Evolutionary conservation across 2,113 vertebrate genomes (phyloP).

Genomic region (Odontesthes bonariensis): DNA sequence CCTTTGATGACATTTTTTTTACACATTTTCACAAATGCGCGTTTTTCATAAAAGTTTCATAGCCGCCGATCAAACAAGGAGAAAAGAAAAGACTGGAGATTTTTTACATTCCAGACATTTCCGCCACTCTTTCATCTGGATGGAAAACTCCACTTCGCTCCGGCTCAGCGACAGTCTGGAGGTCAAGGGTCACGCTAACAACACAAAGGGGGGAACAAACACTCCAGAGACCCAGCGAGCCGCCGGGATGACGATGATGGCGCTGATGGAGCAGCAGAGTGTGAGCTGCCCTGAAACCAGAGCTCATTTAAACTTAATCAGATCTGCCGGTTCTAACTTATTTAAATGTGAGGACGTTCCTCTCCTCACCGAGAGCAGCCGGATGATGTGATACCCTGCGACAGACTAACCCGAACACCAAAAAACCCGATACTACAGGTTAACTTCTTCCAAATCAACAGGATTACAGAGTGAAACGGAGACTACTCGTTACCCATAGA

Average conservation of each 20-base stretch:
- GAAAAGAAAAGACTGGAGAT: not conserved
- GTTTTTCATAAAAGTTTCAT: slow-evolving; percentile 30
- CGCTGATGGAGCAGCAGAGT: slow-evolving; percentile 11
- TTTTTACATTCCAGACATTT: slow-evolving; percentile 31
- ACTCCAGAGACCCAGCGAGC: slow-evolving; percentile 21
- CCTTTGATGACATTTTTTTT: slow-evolving; percentile 37
- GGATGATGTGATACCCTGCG: not conserved
- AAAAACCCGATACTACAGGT: not conserved
- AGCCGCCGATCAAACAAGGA: slow-evolving; percentile 33
- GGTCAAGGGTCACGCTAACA: slow-evolving; percentile 33
- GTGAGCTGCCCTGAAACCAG: slow-evolving; percentile 38
- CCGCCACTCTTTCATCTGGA: slow-evolving; percentile 29
- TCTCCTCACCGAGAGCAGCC: not conserved
- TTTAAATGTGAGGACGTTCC: slow-evolving; percentile 57
- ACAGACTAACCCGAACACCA: not conserved
- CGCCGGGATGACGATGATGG: not conserved
- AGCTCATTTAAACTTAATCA: slow-evolving; percentile 72
- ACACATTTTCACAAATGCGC: slow-evolving; percentile 34
- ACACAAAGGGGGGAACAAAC: slow-evolving; percentile 15
- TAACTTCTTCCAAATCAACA: not conserved
- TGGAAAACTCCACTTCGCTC: slow-evolving; percentile 5
- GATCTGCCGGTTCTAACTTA: slow-evolving; percentile 58
- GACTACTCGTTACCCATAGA: not conserved
- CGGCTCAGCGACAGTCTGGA: slow-evolving; percentile 4
- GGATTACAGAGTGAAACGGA: not conserved